A percentile compares a stretch with the other conserved stretches of the same genome.
Evolutionary conservation across 2,888 invertebrate genomes (phyloP).

Genomic region (Baronia brevicornis): DNA sequence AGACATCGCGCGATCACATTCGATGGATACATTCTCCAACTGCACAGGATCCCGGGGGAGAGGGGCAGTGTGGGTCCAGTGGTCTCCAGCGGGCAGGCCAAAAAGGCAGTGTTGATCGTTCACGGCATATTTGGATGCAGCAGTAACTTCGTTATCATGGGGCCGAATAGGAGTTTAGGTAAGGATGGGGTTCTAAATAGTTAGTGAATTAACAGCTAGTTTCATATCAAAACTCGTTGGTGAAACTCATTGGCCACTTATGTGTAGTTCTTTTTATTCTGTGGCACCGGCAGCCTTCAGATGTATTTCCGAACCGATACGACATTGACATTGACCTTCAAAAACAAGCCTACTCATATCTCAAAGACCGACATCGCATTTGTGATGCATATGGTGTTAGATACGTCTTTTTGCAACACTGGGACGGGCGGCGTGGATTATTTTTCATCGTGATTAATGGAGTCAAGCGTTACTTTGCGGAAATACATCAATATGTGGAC

Average conservation of each 20-base stretch:
- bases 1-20: slow-evolving; percentile 65
- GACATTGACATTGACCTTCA: no score
- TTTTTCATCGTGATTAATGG: no score
- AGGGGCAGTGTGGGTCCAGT: slow-evolving; percentile 41
- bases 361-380: no score
- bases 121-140: slow-evolving; percentile 80
- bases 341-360: no score
- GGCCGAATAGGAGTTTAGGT: slow-evolving; percentile 79
- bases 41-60: slow-evolving; percentile 77
- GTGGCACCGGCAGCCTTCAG: no score
- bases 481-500: no score
- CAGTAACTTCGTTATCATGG: slow-evolving; percentile 82
- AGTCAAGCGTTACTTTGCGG: no score
- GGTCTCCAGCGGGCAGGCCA: slow-evolving; percentile 37
- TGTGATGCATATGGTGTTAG: no score
- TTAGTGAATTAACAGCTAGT: background rate
- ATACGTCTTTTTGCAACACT: no score
- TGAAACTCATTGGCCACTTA: no score
- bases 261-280: background rate
- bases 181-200: slow-evolving; percentile 18
- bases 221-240: background rate
- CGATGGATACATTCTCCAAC: slow-evolving; percentile 77
- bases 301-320: no score
- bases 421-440: no score
- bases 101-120: slow-evolving; percentile 63